Evolutionary conservation across 2,797 vertebrate species (phyloP).

Genomic region (Arctocebus calabarensis): DNA sequence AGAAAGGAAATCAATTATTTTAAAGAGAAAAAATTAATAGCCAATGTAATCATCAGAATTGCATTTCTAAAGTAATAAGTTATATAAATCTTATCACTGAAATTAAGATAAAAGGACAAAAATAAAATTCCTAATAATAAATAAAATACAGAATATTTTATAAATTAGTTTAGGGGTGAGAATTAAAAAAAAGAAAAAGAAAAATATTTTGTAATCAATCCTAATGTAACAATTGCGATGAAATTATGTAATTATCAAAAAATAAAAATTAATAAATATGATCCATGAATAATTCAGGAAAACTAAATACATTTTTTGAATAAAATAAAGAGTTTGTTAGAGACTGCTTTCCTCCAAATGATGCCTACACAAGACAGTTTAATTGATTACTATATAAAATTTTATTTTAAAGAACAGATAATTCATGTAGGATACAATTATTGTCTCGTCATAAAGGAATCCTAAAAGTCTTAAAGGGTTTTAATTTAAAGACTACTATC

Average conservation of each 20-base stretch:
- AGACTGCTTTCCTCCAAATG: not conserved
- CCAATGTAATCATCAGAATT: not conserved
- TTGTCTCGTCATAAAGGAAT: not conserved
- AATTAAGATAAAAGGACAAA: not conserved
- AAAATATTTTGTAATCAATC: too few species aligned
- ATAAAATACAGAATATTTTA: too few species aligned
- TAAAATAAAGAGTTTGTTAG: not conserved
- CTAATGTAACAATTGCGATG: not conserved
- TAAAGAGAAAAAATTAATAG: not conserved
- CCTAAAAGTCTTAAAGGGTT: not conserved
- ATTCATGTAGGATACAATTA: not conserved
- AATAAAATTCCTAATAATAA: not conserved
- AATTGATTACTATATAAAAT: too few species aligned
- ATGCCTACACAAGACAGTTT: not conserved
- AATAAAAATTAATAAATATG: not conserved
- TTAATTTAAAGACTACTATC: not conserved
- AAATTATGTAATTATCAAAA: not conserved
- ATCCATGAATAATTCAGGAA: not conserved
- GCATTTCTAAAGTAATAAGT: not conserved
- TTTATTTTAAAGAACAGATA: not conserved
- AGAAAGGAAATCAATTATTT: not conserved
- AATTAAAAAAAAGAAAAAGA: too few species aligned
- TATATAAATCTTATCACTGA: not conserved
- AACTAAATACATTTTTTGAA: not conserved
- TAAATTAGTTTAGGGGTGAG: too few species aligned